These are phyloP conservation scores for Drosophila lacicola DNA, from an alignment of 2,888 invertebrate genomes.

Conservation along the genomic window DNA sequence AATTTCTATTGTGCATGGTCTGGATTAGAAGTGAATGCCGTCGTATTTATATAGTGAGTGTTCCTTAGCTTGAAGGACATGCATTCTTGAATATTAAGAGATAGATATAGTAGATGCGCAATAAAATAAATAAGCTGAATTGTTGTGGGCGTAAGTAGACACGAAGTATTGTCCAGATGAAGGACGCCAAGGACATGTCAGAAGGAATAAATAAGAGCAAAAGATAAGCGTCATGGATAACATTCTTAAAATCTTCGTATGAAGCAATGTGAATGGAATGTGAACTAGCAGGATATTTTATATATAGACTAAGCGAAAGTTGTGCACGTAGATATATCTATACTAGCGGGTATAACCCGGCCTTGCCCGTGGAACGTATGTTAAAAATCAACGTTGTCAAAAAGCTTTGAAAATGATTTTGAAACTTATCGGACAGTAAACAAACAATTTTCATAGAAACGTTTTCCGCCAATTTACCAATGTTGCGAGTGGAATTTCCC, in stretches of 20 bases:
- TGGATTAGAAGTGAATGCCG: constrained; percentile 29
- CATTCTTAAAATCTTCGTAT: too few species aligned
- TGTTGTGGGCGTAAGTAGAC: neutral
- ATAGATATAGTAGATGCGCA: neutral
- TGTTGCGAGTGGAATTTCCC: too few species aligned
- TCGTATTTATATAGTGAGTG: constrained; percentile 9
- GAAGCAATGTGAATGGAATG: too few species aligned
- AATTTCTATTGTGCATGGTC: constrained; percentile 34
- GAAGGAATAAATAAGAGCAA: neutral
- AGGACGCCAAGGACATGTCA: neutral
- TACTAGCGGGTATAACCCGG: too few species aligned
- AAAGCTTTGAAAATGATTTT: too few species aligned
- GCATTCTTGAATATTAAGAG: neutral
- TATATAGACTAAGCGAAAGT: neutral
- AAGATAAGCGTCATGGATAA: neutral
- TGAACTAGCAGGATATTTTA: neutral
- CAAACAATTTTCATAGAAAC: too few species aligned
- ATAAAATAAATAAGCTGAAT: constrained; percentile 4
- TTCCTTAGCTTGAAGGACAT: neutral
- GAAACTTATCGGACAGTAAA: too few species aligned
- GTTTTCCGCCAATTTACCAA: too few species aligned
- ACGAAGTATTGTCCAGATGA: neutral
- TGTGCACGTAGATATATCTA: too few species aligned
- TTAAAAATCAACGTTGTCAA: too few species aligned
- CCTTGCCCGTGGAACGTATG: too few species aligned